phyloP scores from a whole-genome alignment of 2,888 invertebrate species.

The Agrochola lota region DNA sequence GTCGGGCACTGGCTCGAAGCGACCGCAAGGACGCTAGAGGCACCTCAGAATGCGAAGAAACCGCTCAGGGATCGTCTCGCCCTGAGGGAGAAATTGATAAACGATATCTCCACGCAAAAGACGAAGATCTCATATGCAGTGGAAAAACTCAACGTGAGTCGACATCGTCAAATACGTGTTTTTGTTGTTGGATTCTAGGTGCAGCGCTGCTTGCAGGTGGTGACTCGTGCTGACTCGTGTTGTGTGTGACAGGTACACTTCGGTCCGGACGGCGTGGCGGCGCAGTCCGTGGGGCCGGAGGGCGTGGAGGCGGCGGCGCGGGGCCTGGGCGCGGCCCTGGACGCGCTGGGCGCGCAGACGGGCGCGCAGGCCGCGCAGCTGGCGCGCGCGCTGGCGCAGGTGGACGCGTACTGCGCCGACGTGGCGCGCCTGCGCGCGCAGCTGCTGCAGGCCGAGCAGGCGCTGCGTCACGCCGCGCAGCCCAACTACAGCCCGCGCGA shows the following conservation, averaged over 20 bases:
- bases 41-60: slow-evolving; percentile 96
- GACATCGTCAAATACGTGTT: slow-evolving; percentile 8
- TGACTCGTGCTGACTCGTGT: slow-evolving; percentile 16
- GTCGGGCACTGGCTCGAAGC: slow-evolving; percentile 97
- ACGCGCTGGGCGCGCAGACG: slow-evolving; percentile 89
- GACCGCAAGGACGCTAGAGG: slow-evolving; percentile 93
- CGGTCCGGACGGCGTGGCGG: slow-evolving; percentile 96
- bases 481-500: slow-evolving; percentile 96
- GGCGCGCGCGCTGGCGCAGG: slow-evolving; percentile 94
- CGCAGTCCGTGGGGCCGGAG: slow-evolving; percentile 91
- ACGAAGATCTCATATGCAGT: slow-evolving; percentile 97
- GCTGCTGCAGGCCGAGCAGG: slow-evolving; percentile 96
- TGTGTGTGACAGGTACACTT: slow-evolving; percentile 93
- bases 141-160: slow-evolving; percentile 96
- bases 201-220: background rate
- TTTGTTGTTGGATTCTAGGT: slow-evolving; percentile 31
- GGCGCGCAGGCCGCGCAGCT: slow-evolving; percentile 93
- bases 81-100: slow-evolving; percentile 95
- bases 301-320: slow-evolving; percentile 93
- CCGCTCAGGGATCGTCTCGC: slow-evolving; percentile 96
- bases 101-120: slow-evolving; percentile 96
- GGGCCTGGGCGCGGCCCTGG: slow-evolving; percentile 94
- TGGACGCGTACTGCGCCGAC: slow-evolving; percentile 97
- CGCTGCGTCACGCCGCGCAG: slow-evolving; percentile 95
- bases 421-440: slow-evolving; percentile 95